Evolutionary conservation across 2,888 invertebrate genomes (phyloP), one percentile per base, ranked within the genome.

Genomic region (Nipponacmea schrenckii): DNA sequence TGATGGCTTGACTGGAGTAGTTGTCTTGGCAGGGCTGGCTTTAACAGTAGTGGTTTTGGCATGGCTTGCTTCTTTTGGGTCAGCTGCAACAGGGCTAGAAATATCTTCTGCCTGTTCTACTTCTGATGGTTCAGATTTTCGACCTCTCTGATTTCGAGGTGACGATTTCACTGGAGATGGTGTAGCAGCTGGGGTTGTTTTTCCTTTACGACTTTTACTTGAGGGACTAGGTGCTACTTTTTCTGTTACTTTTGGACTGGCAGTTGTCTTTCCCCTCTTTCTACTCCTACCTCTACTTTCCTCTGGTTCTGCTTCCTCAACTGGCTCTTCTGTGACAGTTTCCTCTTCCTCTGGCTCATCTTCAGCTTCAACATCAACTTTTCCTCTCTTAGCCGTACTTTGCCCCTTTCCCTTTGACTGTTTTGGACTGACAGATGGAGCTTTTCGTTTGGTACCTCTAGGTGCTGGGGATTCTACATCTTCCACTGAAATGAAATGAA

Each of bases 11-110:
- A 39, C 39, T 39, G 39, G 39, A 5, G 39, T 39, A 39, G 39
- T 39, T 39, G n/a, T n/a, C n/a, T 39, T 39, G 10, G 39, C 39
- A 39, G 39, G 39, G 39, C 39, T 39, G 10, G 39, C 39, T 39
- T 39, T 39, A 1, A 39, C 39, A 8, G 39, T 5, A 10, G 39
- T 39, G 7, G 39, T 10, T 48, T 67, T 62, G 46, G 65, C 64
- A 26, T 72, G 72, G 26, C 68, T 66, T 17, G 63, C 63, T 31
- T 75, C 76, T 63, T 75, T 56, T 64, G 62, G 71, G n/a, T 69
- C 67, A 67, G 69, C 70, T 62, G 62, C 67, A 20, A 65, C 67
- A 12, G 71, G 64, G 45, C 44, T 50, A 27, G 46, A 64, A 0
- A 63, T 45, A 48, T 68, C 39, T 39, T 39, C 39, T 39, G 3